Evolutionary conservation across 1,140 invertebrate species (phyloP).

Genomic region (Lycorma delicatula): DNA sequence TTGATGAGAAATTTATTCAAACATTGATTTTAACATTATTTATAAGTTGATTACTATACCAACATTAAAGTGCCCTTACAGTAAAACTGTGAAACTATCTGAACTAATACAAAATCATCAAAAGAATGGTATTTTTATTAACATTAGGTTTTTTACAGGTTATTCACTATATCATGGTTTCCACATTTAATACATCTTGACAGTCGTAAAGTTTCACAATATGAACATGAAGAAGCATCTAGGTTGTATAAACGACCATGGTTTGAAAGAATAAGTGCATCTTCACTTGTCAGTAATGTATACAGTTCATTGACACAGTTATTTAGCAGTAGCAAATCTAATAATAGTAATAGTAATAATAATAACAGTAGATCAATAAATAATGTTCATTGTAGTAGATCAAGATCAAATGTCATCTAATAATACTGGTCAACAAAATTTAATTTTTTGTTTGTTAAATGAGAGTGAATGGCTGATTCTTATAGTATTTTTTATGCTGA

Average conservation of each 20-base stretch:
- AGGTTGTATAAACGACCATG: constrained; percentile 50
- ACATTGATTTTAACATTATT: not conserved
- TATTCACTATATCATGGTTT: constrained; percentile 62
- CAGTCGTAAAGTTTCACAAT: constrained; percentile 49
- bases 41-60: constrained; percentile 8
- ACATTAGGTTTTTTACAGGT: constrained; percentile 41
- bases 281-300: not conserved
- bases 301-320: not conserved
- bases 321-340: not conserved
- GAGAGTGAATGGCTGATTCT: too few relatives aligned
- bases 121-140: too few relatives aligned
- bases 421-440: too few relatives aligned
- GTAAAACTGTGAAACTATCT: constrained; percentile 1
- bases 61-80: not conserved
- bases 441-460: too few relatives aligned
- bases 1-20: not conserved
- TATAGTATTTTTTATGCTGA: too few relatives aligned
- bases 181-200: constrained; percentile 53
- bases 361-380: too few relatives aligned
- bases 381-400: too few relatives aligned
- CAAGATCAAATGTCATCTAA: too few relatives aligned
- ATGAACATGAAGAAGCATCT: constrained; percentile 49
- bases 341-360: too few relatives aligned
- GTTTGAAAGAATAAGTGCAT: constrained; percentile 35
- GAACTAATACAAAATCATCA: too few relatives aligned